Percentiles rank a stretch among this genome's conserved stretches.
Evolutionary conservation across 2,797 vertebrate genomes (phyloP).

Genomic region (Leptatherina wallacei): DNA sequence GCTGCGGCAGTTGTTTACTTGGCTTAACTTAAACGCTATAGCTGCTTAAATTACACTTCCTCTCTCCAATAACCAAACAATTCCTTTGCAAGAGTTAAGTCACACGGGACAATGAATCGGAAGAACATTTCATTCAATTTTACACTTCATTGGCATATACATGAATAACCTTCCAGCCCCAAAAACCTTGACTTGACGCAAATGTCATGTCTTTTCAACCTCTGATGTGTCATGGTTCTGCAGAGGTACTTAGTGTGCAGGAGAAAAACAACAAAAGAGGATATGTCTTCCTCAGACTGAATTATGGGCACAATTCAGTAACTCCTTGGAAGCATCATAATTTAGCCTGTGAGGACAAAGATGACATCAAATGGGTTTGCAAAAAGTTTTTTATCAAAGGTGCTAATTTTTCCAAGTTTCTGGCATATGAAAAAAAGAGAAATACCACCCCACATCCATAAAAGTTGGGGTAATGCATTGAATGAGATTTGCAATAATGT

Average conservation of each 20-base stretch:
- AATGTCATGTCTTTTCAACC: constrained; percentile 55
- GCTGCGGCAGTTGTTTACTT: constrained; percentile 15
- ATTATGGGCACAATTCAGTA: constrained; percentile 25
- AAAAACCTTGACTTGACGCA: constrained; percentile 46
- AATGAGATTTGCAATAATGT: too few species aligned
- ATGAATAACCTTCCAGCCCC: constrained; percentile 34
- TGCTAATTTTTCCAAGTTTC: constrained; percentile 5
- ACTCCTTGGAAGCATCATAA: constrained; percentile 12
- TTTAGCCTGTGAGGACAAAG: constrained; percentile 37
- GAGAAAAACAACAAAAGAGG: constrained; percentile 28
- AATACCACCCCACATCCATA: too few species aligned
- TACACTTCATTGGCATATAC: constrained; percentile 28
- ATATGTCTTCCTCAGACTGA: constrained; percentile 25
- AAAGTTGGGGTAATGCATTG: too few species aligned
- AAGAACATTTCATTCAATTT: constrained; percentile 11
- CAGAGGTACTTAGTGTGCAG: constrained; percentile 17
- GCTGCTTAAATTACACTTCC: background rate
- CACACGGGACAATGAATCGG: background rate
- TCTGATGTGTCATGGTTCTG: constrained; percentile 38
- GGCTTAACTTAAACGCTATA: background rate
- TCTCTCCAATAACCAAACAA: background rate
- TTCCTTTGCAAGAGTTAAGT: constrained; percentile 13
- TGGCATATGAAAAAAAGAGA: background rate
- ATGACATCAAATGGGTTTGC: constrained; percentile 17
- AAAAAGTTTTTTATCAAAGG: constrained; percentile 31